Evolutionary conservation across 92 coral and sea anemone genomes (phyloP), one percentile per base, ranked within the genome.

Genomic region (Zoanthus gigantus): DNA sequence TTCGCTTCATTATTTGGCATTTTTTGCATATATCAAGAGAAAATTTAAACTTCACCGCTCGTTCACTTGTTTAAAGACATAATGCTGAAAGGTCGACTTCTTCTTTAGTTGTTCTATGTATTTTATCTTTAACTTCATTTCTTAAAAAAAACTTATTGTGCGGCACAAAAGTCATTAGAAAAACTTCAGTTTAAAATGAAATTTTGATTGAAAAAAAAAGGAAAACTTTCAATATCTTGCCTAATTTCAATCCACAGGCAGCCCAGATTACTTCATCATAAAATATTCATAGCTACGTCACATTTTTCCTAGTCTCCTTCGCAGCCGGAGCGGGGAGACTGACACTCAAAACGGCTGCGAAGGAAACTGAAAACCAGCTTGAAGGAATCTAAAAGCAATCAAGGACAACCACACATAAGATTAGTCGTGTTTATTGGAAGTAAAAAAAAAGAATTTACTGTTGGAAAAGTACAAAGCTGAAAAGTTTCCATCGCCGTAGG

Each of bases 1-100:
- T 52, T 12, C 85, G 60, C 85, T 81, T 81, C 85, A 81, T 81
- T 32, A 15, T n/a, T 67, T 81, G 44, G 47, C 28, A 45, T 13
- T 6, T 50, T 34, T 44, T 54, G 4, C 18, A 32, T 44, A 11
- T 45, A 15, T n/a, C 30, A 31, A 16, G 57, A 10, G 9, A 2
- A 10, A 10, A 11, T 28, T 37, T 13, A 29, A 23, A 34, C 9
- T 0, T 10, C 28, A 16, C 74, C 34, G 74, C 46, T 63, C 42
- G 47, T 23, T 68, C 44, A 34, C 66, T 16, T 18, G 74, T 3
- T 74, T 71, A 37, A 81, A 65, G 58, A 31, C 85, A 81, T 65
- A 56, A 81, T 50, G 12, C 56, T 3, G 56, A 11, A 58, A 66
- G 74, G 2, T 29, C 58, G 74, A 45, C 15, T 50, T 65, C 60